Evolutionary conservation across 2,888 invertebrate species (phyloP).

Genomic region (Drosophila austrosaltans): DNA sequence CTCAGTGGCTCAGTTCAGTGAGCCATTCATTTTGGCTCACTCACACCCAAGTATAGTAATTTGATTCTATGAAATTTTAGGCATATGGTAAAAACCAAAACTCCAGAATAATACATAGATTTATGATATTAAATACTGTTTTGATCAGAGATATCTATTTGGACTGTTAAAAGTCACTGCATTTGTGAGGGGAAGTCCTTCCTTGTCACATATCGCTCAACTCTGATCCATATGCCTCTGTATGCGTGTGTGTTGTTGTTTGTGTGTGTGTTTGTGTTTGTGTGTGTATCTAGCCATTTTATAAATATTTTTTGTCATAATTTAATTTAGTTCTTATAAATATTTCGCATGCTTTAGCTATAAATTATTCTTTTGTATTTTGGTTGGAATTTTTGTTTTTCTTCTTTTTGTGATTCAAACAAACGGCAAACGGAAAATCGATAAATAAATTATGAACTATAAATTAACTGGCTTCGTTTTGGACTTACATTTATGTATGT

Average conservation of each 20-base stretch:
- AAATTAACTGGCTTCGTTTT: constrained; percentile 3
- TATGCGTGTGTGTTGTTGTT: neutral
- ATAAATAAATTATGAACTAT: constrained; percentile 12
- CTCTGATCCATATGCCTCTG: constrained; percentile 10
- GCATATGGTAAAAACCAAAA: too few species aligned
- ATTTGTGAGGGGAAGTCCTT: neutral
- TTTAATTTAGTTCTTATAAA: constrained; percentile 31
- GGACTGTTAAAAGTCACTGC: too few species aligned
- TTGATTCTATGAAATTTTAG: too few species aligned
- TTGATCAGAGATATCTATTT: too few species aligned
- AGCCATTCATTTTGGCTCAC: too few species aligned
- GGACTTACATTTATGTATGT: neutral
- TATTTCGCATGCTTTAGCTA: constrained; percentile 42
- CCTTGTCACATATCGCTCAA: neutral
- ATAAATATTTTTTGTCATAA: constrained; percentile 30
- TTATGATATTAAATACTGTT: too few species aligned
- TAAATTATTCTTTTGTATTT: constrained; percentile 28
- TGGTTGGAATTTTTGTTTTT: constrained; percentile 9
- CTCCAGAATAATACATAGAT: too few species aligned
- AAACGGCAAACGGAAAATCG: constrained; percentile 34
- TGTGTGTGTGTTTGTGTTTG: constrained; percentile 16
- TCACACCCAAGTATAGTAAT: too few species aligned
- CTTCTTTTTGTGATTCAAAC: constrained; percentile 12
- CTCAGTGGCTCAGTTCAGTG: too few species aligned
- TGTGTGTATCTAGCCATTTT: constrained; percentile 35